Conservation (phyloP, 2,797 vertebrate species). For the Rhinichthys osculus region DNA sequence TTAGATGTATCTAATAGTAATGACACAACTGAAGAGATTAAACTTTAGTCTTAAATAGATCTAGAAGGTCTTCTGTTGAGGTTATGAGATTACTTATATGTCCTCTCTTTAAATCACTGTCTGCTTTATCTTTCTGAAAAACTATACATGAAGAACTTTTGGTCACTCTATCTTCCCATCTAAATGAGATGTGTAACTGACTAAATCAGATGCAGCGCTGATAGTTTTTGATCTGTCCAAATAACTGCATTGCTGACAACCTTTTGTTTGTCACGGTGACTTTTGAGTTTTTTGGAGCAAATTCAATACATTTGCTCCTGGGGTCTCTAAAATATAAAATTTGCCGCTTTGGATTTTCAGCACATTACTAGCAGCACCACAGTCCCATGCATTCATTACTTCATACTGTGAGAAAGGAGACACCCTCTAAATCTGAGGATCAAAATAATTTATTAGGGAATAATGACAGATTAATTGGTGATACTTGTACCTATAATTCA, state of each 20-base stretch:
- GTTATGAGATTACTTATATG: constrained; percentile 53
- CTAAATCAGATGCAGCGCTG: background rate
- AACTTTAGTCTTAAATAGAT: background rate
- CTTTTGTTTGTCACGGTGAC: background rate
- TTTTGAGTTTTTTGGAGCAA: background rate
- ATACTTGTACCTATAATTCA: background rate
- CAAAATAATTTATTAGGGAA: constrained; percentile 19
- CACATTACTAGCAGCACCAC: background rate
- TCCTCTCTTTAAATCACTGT: background rate
- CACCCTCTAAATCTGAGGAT: constrained; percentile 1
- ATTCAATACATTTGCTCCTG: background rate
- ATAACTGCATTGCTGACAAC: background rate
- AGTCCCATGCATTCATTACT: background rate
- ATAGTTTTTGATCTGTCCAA: background rate
- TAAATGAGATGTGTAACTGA: background rate
- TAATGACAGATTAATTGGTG: constrained; percentile 17
- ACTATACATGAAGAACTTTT: background rate
- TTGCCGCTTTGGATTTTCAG: background rate
- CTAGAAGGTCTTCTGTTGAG: constrained; percentile 5
- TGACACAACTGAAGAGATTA: constrained; percentile 52
- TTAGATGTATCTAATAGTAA: constrained; percentile 66
- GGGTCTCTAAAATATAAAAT: background rate
- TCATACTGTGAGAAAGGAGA: background rate
- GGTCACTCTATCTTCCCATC: background rate
- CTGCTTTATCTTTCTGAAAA: background rate